phyloP scores from a whole-genome alignment of 2,888 invertebrate species.

The Orthonevra nobilis region DNA sequence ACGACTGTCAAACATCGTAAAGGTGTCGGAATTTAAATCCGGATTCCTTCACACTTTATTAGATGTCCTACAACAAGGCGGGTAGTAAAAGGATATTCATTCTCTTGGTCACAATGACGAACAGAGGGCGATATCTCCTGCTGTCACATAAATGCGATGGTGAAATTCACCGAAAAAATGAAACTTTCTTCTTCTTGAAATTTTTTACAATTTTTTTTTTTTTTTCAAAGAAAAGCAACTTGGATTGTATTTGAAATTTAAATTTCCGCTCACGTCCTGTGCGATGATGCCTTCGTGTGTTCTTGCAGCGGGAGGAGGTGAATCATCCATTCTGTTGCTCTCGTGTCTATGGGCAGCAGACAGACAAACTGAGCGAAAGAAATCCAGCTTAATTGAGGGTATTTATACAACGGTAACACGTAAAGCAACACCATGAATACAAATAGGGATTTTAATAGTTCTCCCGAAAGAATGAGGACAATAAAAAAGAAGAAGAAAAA shows the following conservation, averaged over 20 bases:
- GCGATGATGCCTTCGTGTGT: conserved; percentile 29
- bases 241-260: conserved; percentile 72
- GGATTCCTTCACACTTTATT: conserved; percentile 62
- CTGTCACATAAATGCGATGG: conserved; percentile 33
- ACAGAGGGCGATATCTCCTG: conserved; percentile 39
- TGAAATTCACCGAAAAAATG: conserved; percentile 38
- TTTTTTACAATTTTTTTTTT: neutral
- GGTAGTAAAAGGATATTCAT: conserved; percentile 32
- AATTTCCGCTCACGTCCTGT: conserved; percentile 71
- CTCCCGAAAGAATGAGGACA: neutral
- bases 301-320: conserved; percentile 32
- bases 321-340: conserved; percentile 28
- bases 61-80: conserved; percentile 53
- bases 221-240: neutral
- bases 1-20: conserved; percentile 66
- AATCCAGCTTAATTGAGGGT: conserved; percentile 68
- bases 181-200: conserved; percentile 25
- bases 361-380: conserved; percentile 50
- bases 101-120: conserved; percentile 56
- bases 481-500: neutral
- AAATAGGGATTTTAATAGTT: conserved; percentile 33
- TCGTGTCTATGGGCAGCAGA: conserved; percentile 19
- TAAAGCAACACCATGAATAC: conserved; percentile 61
- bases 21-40: conserved; percentile 67
- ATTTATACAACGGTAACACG: conserved; percentile 68